Conservation (phyloP, 2,113 vertebrate species). For the Anhinga anhinga region DNA sequence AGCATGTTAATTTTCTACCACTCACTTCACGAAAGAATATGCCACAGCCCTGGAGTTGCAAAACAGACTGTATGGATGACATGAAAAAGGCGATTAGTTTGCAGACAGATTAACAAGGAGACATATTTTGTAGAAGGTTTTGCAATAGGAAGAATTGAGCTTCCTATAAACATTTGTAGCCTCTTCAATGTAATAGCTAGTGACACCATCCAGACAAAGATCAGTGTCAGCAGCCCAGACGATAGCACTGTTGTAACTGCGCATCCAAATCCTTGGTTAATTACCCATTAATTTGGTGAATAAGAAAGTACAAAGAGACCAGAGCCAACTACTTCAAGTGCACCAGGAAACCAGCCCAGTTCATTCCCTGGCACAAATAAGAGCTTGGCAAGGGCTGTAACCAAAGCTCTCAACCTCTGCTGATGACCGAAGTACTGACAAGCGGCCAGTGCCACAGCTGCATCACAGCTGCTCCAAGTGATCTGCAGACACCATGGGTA, state of each 20-base stretch:
- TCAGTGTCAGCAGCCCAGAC: neutral
- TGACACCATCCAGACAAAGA: neutral
- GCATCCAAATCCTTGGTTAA: neutral
- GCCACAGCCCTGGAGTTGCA: neutral
- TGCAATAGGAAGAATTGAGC: neutral
- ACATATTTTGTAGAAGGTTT: neutral
- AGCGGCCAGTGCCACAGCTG: constrained; percentile 36
- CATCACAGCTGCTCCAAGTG: constrained; percentile 29
- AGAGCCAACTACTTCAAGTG: neutral
- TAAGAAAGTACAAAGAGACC: neutral
- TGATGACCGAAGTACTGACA: neutral
- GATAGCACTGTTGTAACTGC: neutral
- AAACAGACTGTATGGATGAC: neutral
- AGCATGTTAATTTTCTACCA: constrained; percentile 12
- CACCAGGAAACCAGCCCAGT: neutral
- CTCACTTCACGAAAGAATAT: neutral
- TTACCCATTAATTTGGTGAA: neutral
- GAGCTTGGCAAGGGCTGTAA: constrained; percentile 16
- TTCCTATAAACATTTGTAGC: neutral
- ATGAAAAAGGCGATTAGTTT: neutral
- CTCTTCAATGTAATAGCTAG: neutral
- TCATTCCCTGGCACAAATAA: neutral
- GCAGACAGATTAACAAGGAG: neutral
- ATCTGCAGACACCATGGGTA: neutral
- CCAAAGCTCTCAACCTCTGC: neutral